Evolutionary conservation across 92 coral and sea anemone genomes (phyloP).

Genomic region (Plumapathes pennacea): DNA sequence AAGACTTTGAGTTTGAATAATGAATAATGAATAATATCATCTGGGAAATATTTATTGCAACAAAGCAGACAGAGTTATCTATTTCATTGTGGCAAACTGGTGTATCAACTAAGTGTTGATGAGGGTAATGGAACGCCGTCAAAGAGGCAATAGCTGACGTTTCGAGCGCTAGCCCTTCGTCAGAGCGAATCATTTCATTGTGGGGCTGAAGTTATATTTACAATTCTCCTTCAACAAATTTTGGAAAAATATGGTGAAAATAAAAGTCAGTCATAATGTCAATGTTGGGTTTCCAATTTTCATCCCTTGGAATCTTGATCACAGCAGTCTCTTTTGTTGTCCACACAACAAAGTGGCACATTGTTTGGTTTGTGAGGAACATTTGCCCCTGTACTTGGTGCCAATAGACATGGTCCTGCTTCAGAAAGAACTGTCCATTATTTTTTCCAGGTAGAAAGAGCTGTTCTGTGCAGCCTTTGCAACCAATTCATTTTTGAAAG

Average conservation of each 20-base stretch:
- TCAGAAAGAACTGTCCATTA: conserved; percentile 12
- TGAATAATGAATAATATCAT: too few relatives aligned
- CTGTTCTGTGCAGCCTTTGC: conserved; percentile 5
- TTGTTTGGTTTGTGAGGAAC: conserved; percentile 12
- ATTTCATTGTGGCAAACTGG: too few relatives aligned
- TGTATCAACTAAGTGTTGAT: too few relatives aligned
- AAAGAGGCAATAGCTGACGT: too few relatives aligned
- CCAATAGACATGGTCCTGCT: conserved; percentile 41
- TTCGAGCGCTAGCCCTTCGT: too few relatives aligned
- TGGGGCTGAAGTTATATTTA: too few relatives aligned
- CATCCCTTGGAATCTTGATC: conserved; percentile 16
- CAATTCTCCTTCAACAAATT: conserved; percentile 48
- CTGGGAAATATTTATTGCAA: too few relatives aligned
- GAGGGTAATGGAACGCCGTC: too few relatives aligned
- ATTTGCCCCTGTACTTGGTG: conserved; percentile 62
- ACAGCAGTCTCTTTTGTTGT: conserved; percentile 17
- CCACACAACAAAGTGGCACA: conserved; percentile 46
- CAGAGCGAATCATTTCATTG: too few relatives aligned
- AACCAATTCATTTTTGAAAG: conserved; percentile 1
- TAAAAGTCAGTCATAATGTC: conserved; percentile 36
- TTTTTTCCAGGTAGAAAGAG: conserved; percentile 30
- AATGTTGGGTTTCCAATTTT: conserved; percentile 23
- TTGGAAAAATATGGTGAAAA: conserved; percentile 32
- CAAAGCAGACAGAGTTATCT: too few relatives aligned
- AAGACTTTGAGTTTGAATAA: too few relatives aligned